Evolutionary conservation across 2,797 vertebrate genomes (phyloP).

Genomic region (Tachyglossus aculeatus): DNA sequence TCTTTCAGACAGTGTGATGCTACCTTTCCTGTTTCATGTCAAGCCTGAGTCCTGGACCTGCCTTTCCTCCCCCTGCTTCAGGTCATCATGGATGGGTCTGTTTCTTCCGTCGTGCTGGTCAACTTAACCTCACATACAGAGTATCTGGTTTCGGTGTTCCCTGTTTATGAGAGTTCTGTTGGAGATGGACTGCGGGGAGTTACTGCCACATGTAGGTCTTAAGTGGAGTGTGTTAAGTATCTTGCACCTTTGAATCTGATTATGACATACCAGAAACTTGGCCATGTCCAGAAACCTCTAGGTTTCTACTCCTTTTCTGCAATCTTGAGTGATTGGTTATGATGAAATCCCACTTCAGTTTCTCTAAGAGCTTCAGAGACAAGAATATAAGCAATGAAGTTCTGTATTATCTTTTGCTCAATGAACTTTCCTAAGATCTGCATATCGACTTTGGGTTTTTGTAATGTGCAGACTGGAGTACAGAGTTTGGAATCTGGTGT

Average conservation of each 20-base stretch:
- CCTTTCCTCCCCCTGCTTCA: slow-evolving; percentile 46
- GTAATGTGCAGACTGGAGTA: too few relatives aligned
- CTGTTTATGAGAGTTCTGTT: slow-evolving; percentile 74
- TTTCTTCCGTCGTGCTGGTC: slow-evolving; percentile 75
- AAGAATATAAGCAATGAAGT: too few relatives aligned
- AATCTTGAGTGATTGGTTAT: background rate
- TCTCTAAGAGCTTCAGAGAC: too few relatives aligned
- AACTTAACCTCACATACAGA: slow-evolving; percentile 85
- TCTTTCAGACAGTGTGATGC: too few relatives aligned
- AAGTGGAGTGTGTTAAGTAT: background rate
- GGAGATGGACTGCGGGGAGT: slow-evolving; percentile 84
- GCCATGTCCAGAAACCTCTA: background rate
- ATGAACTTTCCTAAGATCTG: too few relatives aligned
- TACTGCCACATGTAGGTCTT: slow-evolving; percentile 84
- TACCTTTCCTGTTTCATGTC: rapidly evolving
- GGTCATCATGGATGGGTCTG: slow-evolving; percentile 82
- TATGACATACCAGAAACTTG: background rate
- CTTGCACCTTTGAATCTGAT: background rate
- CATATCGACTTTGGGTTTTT: too few relatives aligned
- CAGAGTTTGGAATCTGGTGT: too few relatives aligned
- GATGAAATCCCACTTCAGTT: background rate
- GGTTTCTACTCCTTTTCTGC: background rate
- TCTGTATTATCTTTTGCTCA: too few relatives aligned
- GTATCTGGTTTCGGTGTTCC: slow-evolving; percentile 87
- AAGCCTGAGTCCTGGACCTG: background rate